Evolutionary conservation across 2,888 invertebrate genomes (phyloP).

Genomic region (Hyposoter dolosus): DNA sequence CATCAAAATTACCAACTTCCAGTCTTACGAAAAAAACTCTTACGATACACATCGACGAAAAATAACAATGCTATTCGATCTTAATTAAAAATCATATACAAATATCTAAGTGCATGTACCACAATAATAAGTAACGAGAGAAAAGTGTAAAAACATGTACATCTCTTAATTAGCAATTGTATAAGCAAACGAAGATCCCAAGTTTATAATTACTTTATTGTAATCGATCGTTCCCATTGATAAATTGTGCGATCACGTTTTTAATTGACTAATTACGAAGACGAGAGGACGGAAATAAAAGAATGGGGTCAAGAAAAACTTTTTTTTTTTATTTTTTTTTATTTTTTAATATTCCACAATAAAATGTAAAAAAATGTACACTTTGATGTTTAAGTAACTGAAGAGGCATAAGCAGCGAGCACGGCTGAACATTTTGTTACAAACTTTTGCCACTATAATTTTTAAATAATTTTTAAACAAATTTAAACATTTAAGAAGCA

Average conservation of each 20-base stretch:
- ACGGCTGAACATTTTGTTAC: too few relatives aligned
- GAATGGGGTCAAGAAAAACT: not conserved
- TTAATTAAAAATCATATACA: slow-evolving; percentile 21
- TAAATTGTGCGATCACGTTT: not conserved
- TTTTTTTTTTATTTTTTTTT: too few relatives aligned
- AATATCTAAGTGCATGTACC: not conserved
- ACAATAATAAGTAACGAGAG: not conserved
- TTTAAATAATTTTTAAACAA: not conserved
- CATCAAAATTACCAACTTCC: slow-evolving; percentile 58
- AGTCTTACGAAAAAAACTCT: slow-evolving; percentile 5
- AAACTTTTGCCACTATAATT: not conserved
- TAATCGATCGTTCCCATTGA: slow-evolving; percentile 25
- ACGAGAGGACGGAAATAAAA: not conserved
- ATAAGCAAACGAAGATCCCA: not conserved
- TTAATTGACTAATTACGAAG: not conserved
- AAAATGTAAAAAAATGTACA: too few relatives aligned
- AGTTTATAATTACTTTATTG: slow-evolving; percentile 17
- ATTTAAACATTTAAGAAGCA: too few relatives aligned
- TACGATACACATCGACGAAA: not conserved
- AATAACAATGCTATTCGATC: slow-evolving; percentile 15
- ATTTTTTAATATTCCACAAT: too few relatives aligned
- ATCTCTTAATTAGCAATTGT: slow-evolving; percentile 6
- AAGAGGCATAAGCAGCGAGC: too few relatives aligned
- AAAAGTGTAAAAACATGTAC: not conserved
- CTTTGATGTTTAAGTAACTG: too few relatives aligned